These are phyloP conservation scores for Macrosteles quadrilineatus DNA, from an alignment of 1,140 invertebrate genomes.

Conservation along the genomic window DNA sequence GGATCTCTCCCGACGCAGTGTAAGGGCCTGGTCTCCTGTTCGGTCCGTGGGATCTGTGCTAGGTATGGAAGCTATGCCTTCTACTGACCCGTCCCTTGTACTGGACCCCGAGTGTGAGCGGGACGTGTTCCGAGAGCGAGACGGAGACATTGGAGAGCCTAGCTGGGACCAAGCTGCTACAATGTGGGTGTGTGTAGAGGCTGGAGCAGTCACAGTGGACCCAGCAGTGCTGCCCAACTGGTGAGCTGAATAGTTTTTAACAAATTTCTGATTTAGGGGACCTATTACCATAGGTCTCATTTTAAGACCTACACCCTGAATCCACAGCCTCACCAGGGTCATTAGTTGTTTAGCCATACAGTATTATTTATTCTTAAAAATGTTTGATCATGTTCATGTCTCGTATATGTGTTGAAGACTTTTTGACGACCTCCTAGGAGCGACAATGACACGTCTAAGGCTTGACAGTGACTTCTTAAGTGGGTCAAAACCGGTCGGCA, in stretches of 20 bases:
- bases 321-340: too few relatives aligned
- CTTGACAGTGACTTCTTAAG: too few relatives aligned
- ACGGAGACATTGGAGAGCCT: slow-evolving; percentile 60
- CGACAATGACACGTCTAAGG: too few relatives aligned
- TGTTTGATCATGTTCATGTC: too few relatives aligned
- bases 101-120: slow-evolving; percentile 68
- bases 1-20: slow-evolving; percentile 26
- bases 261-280: too few relatives aligned
- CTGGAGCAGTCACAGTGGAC: slow-evolving; percentile 75
- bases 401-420: too few relatives aligned
- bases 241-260: slow-evolving; percentile 59
- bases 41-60: slow-evolving; percentile 77
- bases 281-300: too few relatives aligned
- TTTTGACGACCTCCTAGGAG: too few relatives aligned
- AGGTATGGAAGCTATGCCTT: slow-evolving; percentile 76
- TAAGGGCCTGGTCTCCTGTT: slow-evolving; percentile 77
- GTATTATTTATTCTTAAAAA: too few relatives aligned
- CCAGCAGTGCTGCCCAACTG: slow-evolving; percentile 71
- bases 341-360: too few relatives aligned
- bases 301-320: too few relatives aligned
- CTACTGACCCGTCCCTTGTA: slow-evolving; percentile 70
- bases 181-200: slow-evolving; percentile 72
- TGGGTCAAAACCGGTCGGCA: too few relatives aligned
- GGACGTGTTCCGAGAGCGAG: slow-evolving; percentile 70
- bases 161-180: slow-evolving; percentile 32